These are phyloP conservation scores for Bombus impatiens DNA, from an alignment of 1,140 invertebrate genomes.

Conservation along the genomic window DNA sequence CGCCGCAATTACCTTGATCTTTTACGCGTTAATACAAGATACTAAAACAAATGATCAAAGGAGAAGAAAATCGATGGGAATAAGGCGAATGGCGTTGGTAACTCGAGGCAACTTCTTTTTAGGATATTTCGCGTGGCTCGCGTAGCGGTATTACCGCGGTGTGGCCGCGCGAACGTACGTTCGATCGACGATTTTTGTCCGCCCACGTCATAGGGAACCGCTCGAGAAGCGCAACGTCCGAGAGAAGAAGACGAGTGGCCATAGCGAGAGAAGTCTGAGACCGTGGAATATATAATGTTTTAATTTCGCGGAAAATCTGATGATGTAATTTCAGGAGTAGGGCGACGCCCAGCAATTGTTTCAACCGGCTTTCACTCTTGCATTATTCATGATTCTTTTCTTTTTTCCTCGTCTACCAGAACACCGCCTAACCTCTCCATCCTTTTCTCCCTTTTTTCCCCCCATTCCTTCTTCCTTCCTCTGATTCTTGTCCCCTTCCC, in stretches of 20 bases:
- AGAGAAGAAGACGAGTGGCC: constrained; percentile 44
- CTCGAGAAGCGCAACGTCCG: constrained; percentile 10
- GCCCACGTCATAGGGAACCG: background rate
- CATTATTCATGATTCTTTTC: constrained; percentile 70
- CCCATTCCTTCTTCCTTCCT: constrained; percentile 16
- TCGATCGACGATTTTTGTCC: constrained; percentile 62
- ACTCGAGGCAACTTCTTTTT: background rate
- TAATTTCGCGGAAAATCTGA: constrained; percentile 72
- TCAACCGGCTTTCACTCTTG: constrained; percentile 68
- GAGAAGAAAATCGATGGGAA: no score
- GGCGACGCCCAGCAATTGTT: constrained; percentile 70
- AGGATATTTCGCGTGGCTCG: background rate
- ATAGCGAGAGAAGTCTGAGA: constrained; percentile 14
- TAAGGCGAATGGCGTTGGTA: no score
- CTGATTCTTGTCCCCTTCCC: background rate
- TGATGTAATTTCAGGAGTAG: constrained; percentile 71
- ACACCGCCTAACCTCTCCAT: constrained; percentile 22
- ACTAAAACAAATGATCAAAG: background rate
- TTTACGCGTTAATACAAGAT: background rate
- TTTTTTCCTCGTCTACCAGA: constrained; percentile 56
- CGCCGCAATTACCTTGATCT: background rate
- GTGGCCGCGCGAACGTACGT: constrained; percentile 32
- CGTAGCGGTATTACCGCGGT: constrained; percentile 19
- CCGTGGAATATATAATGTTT: constrained; percentile 67
- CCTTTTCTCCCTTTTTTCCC: background rate